Percentiles rank a stretch among this genome's conserved stretches.
Evolutionary conservation across 1,140 invertebrate genomes (phyloP).

Genomic region (Rhagoletis zephyria): DNA sequence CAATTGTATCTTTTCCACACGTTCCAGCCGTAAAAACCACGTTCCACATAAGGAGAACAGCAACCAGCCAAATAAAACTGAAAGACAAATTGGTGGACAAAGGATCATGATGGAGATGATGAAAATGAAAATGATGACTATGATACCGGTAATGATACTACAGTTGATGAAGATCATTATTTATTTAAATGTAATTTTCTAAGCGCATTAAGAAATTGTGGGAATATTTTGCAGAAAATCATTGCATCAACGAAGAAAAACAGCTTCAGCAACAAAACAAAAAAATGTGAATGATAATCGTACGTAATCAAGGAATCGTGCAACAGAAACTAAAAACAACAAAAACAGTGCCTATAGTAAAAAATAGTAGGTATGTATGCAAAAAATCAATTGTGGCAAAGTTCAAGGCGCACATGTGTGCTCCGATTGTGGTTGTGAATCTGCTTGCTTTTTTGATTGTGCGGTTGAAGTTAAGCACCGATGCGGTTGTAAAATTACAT

Average conservation of each 20-base stretch:
- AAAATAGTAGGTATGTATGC: conserved; percentile 1
- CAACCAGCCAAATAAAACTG: background rate
- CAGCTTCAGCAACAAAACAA: background rate
- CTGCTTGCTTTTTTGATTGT: background rate
- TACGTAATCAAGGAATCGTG: conserved; percentile 37
- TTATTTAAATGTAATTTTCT: conserved; percentile 34
- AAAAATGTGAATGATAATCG: conserved; percentile 14
- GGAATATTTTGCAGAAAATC: conserved; percentile 27
- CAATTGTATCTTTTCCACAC: background rate
- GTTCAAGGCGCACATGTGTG: conserved; percentile 46
- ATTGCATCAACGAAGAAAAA: conserved; percentile 11
- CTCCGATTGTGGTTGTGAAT: conserved; percentile 14
- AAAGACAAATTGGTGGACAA: background rate
- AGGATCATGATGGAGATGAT: background rate
- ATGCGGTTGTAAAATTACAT: conserved; percentile 38
- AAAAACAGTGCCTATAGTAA: background rate
- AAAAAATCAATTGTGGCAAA: conserved; percentile 26
- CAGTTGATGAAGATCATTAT: background rate
- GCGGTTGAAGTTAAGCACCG: conserved; percentile 19
- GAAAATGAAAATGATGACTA: conserved; percentile 40
- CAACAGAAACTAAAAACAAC: background rate
- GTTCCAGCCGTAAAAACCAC: background rate
- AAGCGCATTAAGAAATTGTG: conserved; percentile 35
- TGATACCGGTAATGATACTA: background rate
- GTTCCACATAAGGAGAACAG: background rate